Conservation (phyloP, 2,113 vertebrate species). For the Mirounga angustirostris region DNA sequence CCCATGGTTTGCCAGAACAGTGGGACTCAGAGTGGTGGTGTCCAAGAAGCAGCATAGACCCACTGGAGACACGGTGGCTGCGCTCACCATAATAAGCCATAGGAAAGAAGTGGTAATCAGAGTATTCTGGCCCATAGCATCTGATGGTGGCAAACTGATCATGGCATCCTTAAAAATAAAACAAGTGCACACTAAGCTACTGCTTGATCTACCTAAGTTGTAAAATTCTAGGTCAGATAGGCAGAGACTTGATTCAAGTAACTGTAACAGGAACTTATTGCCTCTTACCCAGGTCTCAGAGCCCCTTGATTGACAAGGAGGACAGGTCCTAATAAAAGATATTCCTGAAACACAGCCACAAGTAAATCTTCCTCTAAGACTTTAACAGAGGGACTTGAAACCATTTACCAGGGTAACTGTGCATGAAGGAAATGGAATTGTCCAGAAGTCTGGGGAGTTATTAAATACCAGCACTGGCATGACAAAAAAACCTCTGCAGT, state of each 20-base stretch:
- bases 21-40: not conserved
- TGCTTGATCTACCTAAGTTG: not conserved
- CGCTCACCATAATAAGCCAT: not conserved
- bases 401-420: not conserved
- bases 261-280: not conserved
- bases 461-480: not conserved
- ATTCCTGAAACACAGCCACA: not conserved
- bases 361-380: not conserved
- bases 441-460: not conserved
- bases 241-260: not conserved
- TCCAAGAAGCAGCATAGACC: not conserved
- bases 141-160: not conserved
- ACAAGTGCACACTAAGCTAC: not conserved
- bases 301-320: not conserved
- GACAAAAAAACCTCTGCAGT: not conserved
- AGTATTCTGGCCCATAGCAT: not conserved
- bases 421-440: not conserved
- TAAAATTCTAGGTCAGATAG: not conserved
- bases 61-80: not conserved
- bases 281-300: not conserved
- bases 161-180: not conserved
- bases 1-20: not conserved
- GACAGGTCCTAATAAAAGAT: not conserved
- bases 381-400: not conserved
- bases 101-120: not conserved